Base-by-base conservation (phyloP, 2,888 invertebrate genomes). In the Tipula vernalis region DNA sequence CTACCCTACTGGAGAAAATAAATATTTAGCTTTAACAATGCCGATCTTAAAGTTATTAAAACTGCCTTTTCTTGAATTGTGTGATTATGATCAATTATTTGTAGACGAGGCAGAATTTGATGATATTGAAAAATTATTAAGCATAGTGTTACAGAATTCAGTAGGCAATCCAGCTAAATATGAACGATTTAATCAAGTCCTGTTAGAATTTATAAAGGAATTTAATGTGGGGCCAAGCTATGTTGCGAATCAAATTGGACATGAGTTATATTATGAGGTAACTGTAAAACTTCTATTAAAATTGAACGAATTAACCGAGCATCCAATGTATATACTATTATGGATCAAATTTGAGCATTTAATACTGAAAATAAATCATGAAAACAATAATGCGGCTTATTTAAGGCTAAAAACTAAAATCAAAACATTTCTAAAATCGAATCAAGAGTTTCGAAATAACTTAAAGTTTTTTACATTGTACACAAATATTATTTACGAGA, bases 311-410 rank as follows among this genome's bases (percentile, higher is more conserved):
- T 39, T 84, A 84, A 84, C 36, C 18, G 92, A 92, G 89, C 91
- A 92, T 0, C 88, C 89, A 1, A 92, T 94, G 6, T 92, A 94
- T 87, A 92, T 93, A n/a, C 89, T 94, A 8, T 93, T 95, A 92
- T 95, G 94, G 94, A 91, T 95, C 57, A 91, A 94, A 87, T 94
- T 95, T 88, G 93, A 94, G 89, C 92, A 94, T 39, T 89, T 94
- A 86, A 89, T 94, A 1, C 89, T 94, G 36, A 91, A 88, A 28
- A 87, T 89, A 51, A 88, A 93, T 88, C 41, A n/a, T n/a, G 36
- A 39, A 39, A 84, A 84, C 13, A 10, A 10, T 12, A 8, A 71
- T 10, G 28, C 18, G 10, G 71, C 18, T 2, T 71, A 71, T 71
- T 84, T 13, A 13, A 13, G 3, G 13, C 89, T 93, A 0, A 94